Evolutionary conservation across 2,888 invertebrate species (phyloP).

Genomic region (Bombyx huttoni): DNA sequence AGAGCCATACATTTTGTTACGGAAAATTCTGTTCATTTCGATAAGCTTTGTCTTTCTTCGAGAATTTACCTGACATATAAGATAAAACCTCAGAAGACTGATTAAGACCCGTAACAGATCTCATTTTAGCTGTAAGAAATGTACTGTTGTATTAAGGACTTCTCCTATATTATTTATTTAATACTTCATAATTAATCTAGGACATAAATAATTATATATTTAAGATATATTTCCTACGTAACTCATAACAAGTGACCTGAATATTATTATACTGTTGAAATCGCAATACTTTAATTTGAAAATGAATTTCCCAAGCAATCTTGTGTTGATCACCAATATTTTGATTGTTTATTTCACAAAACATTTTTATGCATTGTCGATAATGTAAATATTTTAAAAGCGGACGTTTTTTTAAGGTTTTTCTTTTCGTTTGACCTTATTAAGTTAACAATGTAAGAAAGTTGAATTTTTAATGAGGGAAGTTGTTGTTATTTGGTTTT

Average conservation of each 20-base stretch:
- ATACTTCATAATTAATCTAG: no score
- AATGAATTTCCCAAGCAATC: no score
- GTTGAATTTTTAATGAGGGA: background rate
- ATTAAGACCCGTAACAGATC: background rate
- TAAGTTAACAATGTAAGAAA: background rate
- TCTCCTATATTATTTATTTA: no score
- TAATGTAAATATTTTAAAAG: background rate
- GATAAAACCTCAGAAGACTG: background rate
- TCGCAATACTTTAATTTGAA: no score
- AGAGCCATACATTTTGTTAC: conserved; percentile 22
- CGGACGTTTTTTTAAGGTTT: background rate
- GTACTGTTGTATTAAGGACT: no score
- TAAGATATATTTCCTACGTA: no score
- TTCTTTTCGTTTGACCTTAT: background rate
- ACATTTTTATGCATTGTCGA: no score
- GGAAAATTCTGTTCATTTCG: conserved; percentile 25
- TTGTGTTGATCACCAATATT: no score
- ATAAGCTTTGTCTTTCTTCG: conserved; percentile 19
- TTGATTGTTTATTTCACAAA: no score
- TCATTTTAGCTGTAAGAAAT: background rate
- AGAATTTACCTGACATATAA: conserved; percentile 10
- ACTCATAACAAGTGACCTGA: no score
- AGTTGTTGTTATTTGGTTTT: background rate
- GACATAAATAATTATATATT: no score
- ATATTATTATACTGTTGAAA: no score